Base-by-base conservation (phyloP, 2,113 vertebrate genomes). In the Isurus oxyrinchus region DNA sequence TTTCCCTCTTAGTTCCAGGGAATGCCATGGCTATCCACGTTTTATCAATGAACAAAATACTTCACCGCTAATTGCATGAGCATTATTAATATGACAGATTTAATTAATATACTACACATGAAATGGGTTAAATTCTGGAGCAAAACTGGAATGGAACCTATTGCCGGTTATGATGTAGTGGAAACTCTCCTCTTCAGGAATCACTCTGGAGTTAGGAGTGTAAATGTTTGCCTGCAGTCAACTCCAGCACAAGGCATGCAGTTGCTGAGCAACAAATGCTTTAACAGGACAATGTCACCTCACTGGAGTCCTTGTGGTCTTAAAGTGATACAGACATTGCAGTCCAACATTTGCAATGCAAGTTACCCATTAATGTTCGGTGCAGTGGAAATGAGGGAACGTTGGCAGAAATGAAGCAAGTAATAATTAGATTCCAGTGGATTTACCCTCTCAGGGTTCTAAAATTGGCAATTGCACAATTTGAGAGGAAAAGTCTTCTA, bases 301-400 rank as follows among this genome's bases (percentile, higher is more conserved):
- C 93, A 95, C n/a, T 69, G 63, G 63, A 44, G 61, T 61, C 91
- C 91, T 94, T 63, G 55, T 95, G 93, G 93, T 67, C 61, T 95
- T 66, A 27, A 66, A 67, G 27, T 49, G 61, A 67, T 67, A 67
- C 93, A 44, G 63, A 95, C 7, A 95, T 25, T 49, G n/a, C 93
- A 67, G 61, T 49, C 31, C 93, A 91, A 91, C 59, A 35, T 91
- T 91, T 91, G 63, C 27, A 67, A 95, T 67, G 61, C 66, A 23
- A 91, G 63, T 25, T 95, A n/a, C 61, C 8, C 40, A 23, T 49
- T 44, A 67, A 67, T 14, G 40, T 95, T 23, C 16, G 55, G 88
- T 91, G 27, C 55, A 91, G 55, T 91, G 88, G 27, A 91, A 91
- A 14, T 35, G 25, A 49, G 44, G 21, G 11, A 87, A 53, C 84